Base-by-base conservation (phyloP, 2,797 vertebrate genomes). In the Darevskia nairensis region DNA sequence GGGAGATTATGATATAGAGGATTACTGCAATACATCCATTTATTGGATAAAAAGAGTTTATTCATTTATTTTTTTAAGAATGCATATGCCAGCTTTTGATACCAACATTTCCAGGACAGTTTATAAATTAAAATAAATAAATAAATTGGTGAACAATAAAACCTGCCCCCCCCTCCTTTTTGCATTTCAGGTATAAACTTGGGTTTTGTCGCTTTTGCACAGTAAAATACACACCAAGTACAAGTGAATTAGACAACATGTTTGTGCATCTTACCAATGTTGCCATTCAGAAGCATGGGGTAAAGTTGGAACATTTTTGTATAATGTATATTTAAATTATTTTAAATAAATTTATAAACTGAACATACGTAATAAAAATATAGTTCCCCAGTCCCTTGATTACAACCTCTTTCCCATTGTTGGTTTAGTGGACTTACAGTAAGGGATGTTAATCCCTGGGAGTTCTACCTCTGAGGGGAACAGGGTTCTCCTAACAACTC, bases 181-280 rank as follows among this genome's bases (percentile, higher is more conserved):
- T 66, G 88, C 72, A 9, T 95, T 95, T 86, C 78, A 99, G 99
- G 98, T 99, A 99, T 86, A 99, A 98, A 89, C 97, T 99, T 25
- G 99, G 99, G n/a, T 99, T 99, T 95, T 99, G 99, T 89, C 97
- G 99, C 10, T 99, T 99, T 95, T 99, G 99, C 96, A 99, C 99
- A 0, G 99, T 99, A 46, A 99, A 99, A 89, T 99, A 99, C 94
- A 99, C 98, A 0, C 99, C 98, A 1, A 99, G 98, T 92, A 99
- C 98, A 79, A 99, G 98, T 80, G 99, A 99, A 88, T 94, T 99
- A 94, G 99, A 99, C 96, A 99, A 99, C 96, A 99, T 99, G 98
- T 99, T 99, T 90, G 98, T 99, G 0, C 99, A 99, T 80, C 98
- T 99, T 87, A 99, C 99, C 69, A 99, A 99, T 0, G 99, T 99